Evolutionary conservation across 2,113 vertebrate species (phyloP).

Genomic region (Condylura cristata): DNA sequence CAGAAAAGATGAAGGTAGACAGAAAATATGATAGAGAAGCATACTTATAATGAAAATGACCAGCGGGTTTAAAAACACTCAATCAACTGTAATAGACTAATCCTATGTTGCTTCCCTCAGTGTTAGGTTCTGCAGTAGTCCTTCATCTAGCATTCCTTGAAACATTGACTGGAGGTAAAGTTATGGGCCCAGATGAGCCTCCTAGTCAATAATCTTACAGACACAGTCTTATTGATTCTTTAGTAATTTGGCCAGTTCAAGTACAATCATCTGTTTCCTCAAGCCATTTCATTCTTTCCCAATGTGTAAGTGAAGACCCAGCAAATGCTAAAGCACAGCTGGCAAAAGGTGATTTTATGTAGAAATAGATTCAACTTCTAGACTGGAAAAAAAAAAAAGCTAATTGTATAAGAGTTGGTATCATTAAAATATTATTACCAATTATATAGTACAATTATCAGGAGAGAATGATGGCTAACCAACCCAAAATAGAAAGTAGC

Average conservation of each 20-base stretch:
- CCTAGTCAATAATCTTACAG: slow-evolving; percentile 42
- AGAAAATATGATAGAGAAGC: neutral
- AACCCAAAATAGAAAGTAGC: slow-evolving; percentile 31
- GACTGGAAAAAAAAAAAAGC: neutral
- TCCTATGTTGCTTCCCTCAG: neutral
- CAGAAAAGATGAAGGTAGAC: neutral
- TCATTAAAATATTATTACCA: slow-evolving; percentile 55
- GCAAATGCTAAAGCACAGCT: neutral
- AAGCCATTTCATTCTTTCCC: slow-evolving; percentile 40
- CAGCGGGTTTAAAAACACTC: neutral
- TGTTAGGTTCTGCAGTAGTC: neutral
- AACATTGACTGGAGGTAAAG: slow-evolving; percentile 11
- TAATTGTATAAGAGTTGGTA: slow-evolving; percentile 16
- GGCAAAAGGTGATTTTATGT: slow-evolving; percentile 10
- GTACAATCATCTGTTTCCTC: slow-evolving; percentile 49
- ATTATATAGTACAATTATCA: slow-evolving; percentile 43
- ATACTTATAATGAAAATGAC: neutral
- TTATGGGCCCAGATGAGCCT: neutral
- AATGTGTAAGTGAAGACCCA: slow-evolving; percentile 12
- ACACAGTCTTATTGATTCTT: slow-evolving; percentile 40
- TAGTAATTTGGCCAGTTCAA: slow-evolving; percentile 48
- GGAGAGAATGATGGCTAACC: slow-evolving; percentile 42
- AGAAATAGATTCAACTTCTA: neutral
- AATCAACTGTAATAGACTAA: neutral
- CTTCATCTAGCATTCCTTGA: neutral